Percentiles rank a stretch among this genome's conserved stretches.
Conservation (phyloP, 2,888 invertebrate species). For the Hypena proboscidalis region DNA sequence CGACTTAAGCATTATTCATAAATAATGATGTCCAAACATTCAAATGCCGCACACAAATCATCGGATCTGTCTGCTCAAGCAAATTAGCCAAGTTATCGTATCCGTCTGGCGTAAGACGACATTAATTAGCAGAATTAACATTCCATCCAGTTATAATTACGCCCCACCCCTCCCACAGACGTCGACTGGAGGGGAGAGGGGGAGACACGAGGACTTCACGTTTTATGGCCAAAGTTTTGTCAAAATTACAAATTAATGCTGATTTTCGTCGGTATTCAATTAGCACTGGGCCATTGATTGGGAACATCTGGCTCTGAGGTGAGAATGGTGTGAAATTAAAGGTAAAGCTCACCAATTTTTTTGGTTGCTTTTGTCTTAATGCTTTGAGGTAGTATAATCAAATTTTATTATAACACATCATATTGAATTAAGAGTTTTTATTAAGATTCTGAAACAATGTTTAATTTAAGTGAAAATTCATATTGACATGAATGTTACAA, state of each 20-base stretch:
- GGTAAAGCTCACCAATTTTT: neutral
- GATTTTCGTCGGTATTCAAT: slow-evolving; percentile 41
- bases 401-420: too few species aligned
- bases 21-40: slow-evolving; percentile 4
- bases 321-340: slow-evolving; percentile 6
- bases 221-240: slow-evolving; percentile 38
- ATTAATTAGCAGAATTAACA: slow-evolving; percentile 53
- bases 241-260: slow-evolving; percentile 42
- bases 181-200: slow-evolving; percentile 2
- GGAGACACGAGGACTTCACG: slow-evolving; percentile 9
- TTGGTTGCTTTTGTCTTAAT: neutral
- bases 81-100: slow-evolving; percentile 42
- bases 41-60: slow-evolving; percentile 25
- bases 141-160: slow-evolving; percentile 48
- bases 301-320: slow-evolving; percentile 37
- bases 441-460: too few species aligned
- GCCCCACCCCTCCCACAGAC: slow-evolving; percentile 10
- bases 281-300: slow-evolving; percentile 26
- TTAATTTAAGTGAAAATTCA: too few species aligned
- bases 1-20: too few species aligned
- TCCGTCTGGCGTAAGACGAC: slow-evolving; percentile 46
- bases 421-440: too few species aligned
- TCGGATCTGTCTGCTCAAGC: slow-evolving; percentile 23
- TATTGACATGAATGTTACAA: too few species aligned
- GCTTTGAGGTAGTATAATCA: too few species aligned